Evolutionary conservation across 2,888 invertebrate species (phyloP).

Genomic region (Nesidiocoris tenuis): DNA sequence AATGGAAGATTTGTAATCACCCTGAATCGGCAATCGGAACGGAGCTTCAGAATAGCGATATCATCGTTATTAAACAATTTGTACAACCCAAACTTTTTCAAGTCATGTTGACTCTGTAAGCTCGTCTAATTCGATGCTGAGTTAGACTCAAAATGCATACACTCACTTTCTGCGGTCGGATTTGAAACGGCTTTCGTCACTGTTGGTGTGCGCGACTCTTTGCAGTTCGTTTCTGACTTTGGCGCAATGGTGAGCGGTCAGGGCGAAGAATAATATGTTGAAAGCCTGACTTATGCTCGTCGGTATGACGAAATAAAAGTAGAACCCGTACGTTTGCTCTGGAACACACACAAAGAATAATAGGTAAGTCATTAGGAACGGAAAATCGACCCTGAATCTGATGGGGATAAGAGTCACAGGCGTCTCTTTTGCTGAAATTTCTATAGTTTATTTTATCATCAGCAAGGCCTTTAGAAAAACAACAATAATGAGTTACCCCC

Average conservation of each 20-base stretch:
- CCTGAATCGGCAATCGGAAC: too few relatives aligned
- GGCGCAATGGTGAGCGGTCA: conserved; percentile 60
- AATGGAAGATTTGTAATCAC: too few relatives aligned
- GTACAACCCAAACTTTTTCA: too few relatives aligned
- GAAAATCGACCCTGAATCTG: too few relatives aligned
- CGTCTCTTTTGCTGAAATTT: too few relatives aligned
- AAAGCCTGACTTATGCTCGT: conserved; percentile 61
- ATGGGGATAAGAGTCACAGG: neutral
- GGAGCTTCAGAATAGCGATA: too few relatives aligned
- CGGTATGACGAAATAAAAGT: conserved; percentile 65
- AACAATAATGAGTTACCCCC: too few relatives aligned
- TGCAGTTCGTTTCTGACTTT: conserved; percentile 67
- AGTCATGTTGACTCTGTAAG: too few relatives aligned
- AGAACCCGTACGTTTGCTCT: conserved; percentile 51
- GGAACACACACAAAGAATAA: conserved; percentile 45
- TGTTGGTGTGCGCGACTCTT: conserved; percentile 65
- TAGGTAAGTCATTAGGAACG: neutral
- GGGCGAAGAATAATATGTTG: conserved; percentile 61
- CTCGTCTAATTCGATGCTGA: neutral
- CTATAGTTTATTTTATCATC: too few relatives aligned
- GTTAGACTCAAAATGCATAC: neutral
- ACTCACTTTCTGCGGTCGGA: conserved; percentile 69
- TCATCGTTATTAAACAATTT: too few relatives aligned
- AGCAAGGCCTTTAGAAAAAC: too few relatives aligned
- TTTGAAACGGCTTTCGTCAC: conserved; percentile 63